phyloP scores from a whole-genome alignment of 2,797 vertebrate genomes.

The Gadopsis marmoratus region DNA sequence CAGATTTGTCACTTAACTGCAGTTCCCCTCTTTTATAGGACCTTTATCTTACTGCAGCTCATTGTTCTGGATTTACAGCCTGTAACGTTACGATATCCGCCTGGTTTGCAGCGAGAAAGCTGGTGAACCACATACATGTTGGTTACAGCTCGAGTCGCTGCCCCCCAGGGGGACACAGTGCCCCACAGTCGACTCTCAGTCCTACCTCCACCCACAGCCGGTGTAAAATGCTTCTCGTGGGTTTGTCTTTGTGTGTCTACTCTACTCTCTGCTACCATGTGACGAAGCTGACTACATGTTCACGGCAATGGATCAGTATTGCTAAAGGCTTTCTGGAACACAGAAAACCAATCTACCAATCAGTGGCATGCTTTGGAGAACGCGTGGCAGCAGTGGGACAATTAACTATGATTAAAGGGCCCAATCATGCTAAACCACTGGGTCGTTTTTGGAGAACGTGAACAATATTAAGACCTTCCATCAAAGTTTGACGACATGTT shows the following conservation, averaged over 20 bases:
- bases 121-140: no score
- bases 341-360: not conserved
- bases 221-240: no score
- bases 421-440: slow-evolving; percentile 29
- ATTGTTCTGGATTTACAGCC: not conserved
- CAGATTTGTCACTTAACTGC: not conserved
- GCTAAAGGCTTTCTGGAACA: not conserved
- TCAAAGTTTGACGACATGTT: slow-evolving; percentile 7
- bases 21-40: not conserved
- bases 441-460: slow-evolving; percentile 13
- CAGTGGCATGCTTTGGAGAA: not conserved
- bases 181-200: not conserved
- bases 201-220: not conserved
- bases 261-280: not conserved
- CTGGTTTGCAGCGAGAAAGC: no score
- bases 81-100: no score
- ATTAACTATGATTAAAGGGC: not conserved
- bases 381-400: not conserved
- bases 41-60: not conserved
- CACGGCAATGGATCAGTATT: not conserved
- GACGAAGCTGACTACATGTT: not conserved
- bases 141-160: not conserved
- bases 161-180: not conserved
- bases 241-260: no score
- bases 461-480: slow-evolving; percentile 7